A percentile compares a stretch with the other conserved stretches of the same genome.
These are phyloP conservation scores for Leptopilina clavipes DNA, from an alignment of 1,140 invertebrate genomes.

Conservation along the genomic window DNA sequence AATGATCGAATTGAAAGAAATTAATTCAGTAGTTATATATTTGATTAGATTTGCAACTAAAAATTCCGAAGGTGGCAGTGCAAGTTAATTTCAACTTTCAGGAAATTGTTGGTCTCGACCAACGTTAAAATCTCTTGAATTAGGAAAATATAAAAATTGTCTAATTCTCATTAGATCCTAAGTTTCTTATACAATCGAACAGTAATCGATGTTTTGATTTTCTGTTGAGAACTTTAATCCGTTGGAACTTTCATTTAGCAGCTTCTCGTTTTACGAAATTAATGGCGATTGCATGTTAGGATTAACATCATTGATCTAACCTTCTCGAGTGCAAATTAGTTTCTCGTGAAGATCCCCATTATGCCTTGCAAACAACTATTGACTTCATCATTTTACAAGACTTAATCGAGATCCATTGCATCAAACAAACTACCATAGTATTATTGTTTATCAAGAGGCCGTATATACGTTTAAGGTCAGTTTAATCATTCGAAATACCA, in stretches of 20 bases:
- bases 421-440: neutral
- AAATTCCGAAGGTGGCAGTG: too few relatives aligned
- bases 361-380: neutral
- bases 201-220: too few relatives aligned
- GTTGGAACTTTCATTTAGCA: neutral
- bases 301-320: neutral
- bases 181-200: too few relatives aligned
- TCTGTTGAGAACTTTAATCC: too few relatives aligned
- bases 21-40: too few relatives aligned
- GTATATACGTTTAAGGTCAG: neutral
- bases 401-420: constrained; percentile 10
- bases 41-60: too few relatives aligned
- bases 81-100: too few relatives aligned
- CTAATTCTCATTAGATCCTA: too few relatives aligned
- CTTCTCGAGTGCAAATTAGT: constrained; percentile 36
- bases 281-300: neutral
- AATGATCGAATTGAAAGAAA: too few relatives aligned
- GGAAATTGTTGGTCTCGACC: too few relatives aligned
- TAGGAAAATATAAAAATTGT: too few relatives aligned
- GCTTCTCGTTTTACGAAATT: constrained; percentile 21
- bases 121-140: too few relatives aligned
- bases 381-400: constrained; percentile 30
- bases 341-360: constrained; percentile 21
- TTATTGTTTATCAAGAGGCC: constrained; percentile 19
- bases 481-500: constrained; percentile 7